Evolutionary conservation across 2,888 invertebrate genomes (phyloP), one percentile per base, ranked within the genome.

Genomic region (Coenonympha arcania): DNA sequence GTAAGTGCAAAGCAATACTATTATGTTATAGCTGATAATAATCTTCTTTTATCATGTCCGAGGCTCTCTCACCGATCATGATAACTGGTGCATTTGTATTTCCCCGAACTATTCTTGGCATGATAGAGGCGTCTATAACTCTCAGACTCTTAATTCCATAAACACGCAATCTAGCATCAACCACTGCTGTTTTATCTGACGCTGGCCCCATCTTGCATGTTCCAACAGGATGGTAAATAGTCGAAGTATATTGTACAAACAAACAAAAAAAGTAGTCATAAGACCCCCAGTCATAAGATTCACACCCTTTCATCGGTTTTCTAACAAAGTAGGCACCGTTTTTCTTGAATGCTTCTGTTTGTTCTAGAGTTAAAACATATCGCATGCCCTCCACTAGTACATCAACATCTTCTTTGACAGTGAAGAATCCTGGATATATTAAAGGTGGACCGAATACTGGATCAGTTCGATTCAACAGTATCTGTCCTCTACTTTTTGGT

Each of bases 41-140:
- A 33, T 83, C 80, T 64, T 91, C 88, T 66, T 93, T 93, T 43
- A 94, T 91, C 84, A 93, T 88, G 73, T 95, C 94, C 1, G 92
- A 88, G 0, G 89, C 93, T 61, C 93, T 93, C 68, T 95, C 95
- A 0, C 90, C 95, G 47, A 95, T 94, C 95, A 95, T 95, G 9
- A 95, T 91, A 0, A 90, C 89, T 0, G 95, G 93, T 0, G 93
- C 95, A 70, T 95, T 95, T 0, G 94, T 94, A 71, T 95, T 95
- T 4, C 92, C 93, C 64, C 88, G 73, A 0, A 89, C 80, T 55
- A 90, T 88, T 18, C 75, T 70, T 0, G 91, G 91, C 90, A 91
- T 91, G 15, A 91, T 88, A 0, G 91, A 91, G 0, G 90, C 87
- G 65, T 92, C 92, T 9, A 91, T 86, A 0, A 93, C 92, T 62